Conservation (phyloP, 2,797 vertebrate genomes). For the Malacoctenus gilli region DNA sequence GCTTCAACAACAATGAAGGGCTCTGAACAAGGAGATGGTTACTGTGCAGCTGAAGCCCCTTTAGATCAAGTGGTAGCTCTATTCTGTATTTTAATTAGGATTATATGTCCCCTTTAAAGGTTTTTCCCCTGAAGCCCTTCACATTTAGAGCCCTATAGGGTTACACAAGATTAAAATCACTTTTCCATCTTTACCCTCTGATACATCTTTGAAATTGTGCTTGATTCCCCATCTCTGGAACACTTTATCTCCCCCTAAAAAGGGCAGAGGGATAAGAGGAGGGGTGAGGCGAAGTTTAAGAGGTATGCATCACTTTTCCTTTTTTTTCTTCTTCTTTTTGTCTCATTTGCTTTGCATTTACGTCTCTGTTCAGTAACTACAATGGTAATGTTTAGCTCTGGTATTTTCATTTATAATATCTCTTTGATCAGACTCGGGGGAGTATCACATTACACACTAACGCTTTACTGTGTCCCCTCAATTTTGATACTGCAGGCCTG, state of each 20-base stretch:
- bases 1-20: slow-evolving; percentile 64
- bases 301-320: slow-evolving; percentile 45
- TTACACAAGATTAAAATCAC: slow-evolving; percentile 82
- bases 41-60: slow-evolving; percentile 44
- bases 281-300: slow-evolving; percentile 52
- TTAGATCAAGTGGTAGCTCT: slow-evolving; percentile 71
- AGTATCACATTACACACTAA: slow-evolving; percentile 58
- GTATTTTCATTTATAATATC: slow-evolving; percentile 69
- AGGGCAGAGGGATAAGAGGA: slow-evolving; percentile 51
- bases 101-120: slow-evolving; percentile 78
- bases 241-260: slow-evolving; percentile 73
- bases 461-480: slow-evolving; percentile 44
- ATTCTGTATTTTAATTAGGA: slow-evolving; percentile 79
- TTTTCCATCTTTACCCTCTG: slow-evolving; percentile 77
- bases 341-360: slow-evolving; percentile 60
- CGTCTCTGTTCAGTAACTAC: slow-evolving; percentile 43
- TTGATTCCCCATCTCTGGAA: slow-evolving; percentile 75
- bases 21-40: slow-evolving; percentile 43
- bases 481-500: slow-evolving; percentile 75
- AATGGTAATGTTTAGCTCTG: slow-evolving; percentile 43
- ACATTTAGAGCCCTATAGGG: slow-evolving; percentile 77
- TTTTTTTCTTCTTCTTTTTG: slow-evolving; percentile 27
- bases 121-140: slow-evolving; percentile 67
- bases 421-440: slow-evolving; percentile 65
- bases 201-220: slow-evolving; percentile 79